Evolutionary conservation across 2,113 vertebrate genomes (phyloP), one percentile per base, ranked within the genome.

Genomic region (Platanista minor): DNA sequence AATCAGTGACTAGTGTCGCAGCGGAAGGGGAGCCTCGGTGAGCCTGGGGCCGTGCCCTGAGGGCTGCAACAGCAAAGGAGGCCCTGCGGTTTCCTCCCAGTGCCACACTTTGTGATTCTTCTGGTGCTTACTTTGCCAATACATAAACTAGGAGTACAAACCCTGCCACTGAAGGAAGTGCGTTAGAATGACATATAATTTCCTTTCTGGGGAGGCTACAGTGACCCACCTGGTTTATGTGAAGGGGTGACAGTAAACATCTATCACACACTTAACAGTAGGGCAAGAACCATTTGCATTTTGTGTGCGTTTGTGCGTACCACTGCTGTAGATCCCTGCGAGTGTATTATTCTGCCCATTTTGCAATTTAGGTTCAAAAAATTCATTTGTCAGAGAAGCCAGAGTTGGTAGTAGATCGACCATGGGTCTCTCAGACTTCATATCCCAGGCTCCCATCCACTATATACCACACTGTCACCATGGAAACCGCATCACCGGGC

Each of bases 251-350:
- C 1, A 1, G 15, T 25, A 3, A 14, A 8, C 49, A 0, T 18
- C 31, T 18, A 0, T 4, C 31, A 3, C 7, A 0, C 10, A 0
- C 12, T 25, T 1, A 1, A 1, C 33, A 2, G 0, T 0, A 7
- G 0, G 2, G 0, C 18, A 23, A 11, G 6, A 4, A 11, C 43
- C 0, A 3, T 2, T 2, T 8, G 3, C n/a, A 0, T 2, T 2
- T 17, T 1, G 2, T 0, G 8, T 6, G 86, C 6, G 0, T 21
- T 5, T 7, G 0, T 23, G 31, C 10, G 0, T 1, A 2, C 4
- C 10, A 3, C 74, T 6, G 46, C 36, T 5, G 0, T 21, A 23
- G 64, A 1, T 27, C 8, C 72, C 57, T 13, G 33, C 2, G 11
- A 59, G n/a, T 13, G 7, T 9, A 0, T n/a, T 6, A 1, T 27